Conservation (phyloP, 2,113 vertebrate genomes). For the Plectropomus leopardus region DNA sequence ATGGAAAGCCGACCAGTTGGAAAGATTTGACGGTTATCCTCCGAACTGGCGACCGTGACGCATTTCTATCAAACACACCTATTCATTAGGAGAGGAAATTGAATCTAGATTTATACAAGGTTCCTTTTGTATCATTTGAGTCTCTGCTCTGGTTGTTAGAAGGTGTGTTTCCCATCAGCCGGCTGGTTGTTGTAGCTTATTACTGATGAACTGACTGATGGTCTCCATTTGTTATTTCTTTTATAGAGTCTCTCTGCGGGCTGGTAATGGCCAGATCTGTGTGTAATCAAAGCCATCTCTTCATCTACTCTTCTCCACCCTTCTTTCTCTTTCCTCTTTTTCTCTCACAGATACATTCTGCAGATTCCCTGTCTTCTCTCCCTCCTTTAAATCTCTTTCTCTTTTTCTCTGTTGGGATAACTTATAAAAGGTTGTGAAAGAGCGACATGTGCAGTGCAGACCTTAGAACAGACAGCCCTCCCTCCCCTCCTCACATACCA, state of each 20-base stretch:
- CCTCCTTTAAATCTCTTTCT: constrained; percentile 27
- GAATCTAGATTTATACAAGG: constrained; percentile 27
- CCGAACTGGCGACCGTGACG: neutral
- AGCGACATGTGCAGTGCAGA: constrained; percentile 73
- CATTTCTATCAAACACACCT: constrained; percentile 36
- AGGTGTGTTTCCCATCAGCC: constrained; percentile 67
- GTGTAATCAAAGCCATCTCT: constrained; percentile 59
- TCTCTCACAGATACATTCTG: constrained; percentile 42
- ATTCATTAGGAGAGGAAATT: constrained; percentile 42
- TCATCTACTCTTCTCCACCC: neutral
- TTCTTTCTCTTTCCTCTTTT: neutral
- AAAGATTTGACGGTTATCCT: neutral
- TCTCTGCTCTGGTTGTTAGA: constrained; percentile 4
- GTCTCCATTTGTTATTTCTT: constrained; percentile 69
- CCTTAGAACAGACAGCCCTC: constrained; percentile 33
- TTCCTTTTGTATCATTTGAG: constrained; percentile 34
- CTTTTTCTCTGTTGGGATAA: constrained; percentile 33
- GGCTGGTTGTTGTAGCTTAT: constrained; percentile 54
- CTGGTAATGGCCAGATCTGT: constrained; percentile 61
- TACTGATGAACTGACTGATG: constrained; percentile 57
- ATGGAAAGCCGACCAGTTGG: neutral
- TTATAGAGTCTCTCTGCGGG: constrained; percentile 42
- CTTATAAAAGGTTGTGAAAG: constrained; percentile 63
- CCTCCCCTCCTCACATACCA: constrained; percentile 58
- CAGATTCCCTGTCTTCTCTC: constrained; percentile 18